These are phyloP conservation scores for Rhinolophus sinicus DNA, from an alignment of 2,113 vertebrate species.

Conservation along the genomic window DNA sequence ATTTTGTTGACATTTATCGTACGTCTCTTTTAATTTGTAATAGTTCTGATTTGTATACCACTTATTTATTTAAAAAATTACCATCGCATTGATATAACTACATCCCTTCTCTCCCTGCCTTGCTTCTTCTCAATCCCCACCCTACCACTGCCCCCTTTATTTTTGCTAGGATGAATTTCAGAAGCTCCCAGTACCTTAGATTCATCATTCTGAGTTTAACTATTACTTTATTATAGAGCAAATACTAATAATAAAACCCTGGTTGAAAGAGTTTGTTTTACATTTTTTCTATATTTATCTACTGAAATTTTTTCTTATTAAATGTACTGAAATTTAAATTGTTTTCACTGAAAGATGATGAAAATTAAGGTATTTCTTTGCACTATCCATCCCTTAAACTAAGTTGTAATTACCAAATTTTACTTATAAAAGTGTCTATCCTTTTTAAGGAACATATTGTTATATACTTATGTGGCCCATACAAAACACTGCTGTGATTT, in stretches of 20 bases:
- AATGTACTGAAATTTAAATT: not conserved
- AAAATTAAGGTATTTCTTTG: not conserved
- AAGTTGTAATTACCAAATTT: not conserved
- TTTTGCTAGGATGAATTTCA: not conserved
- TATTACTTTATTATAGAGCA: not conserved
- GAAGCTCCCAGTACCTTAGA: not conserved
- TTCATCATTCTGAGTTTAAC: not conserved
- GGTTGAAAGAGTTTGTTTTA: not conserved
- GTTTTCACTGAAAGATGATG: not conserved
- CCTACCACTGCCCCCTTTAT: not conserved
- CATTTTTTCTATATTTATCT: not conserved
- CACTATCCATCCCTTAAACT: not conserved
- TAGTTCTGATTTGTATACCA: not conserved
- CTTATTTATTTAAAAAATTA: not conserved
- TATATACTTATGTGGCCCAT: not conserved
- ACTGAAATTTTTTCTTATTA: slow-evolving; percentile 7
- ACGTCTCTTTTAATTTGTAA: not conserved
- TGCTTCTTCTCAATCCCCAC: not conserved
- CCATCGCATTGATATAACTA: not conserved
- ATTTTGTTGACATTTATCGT: not conserved
- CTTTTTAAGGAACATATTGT: slow-evolving; percentile 10
- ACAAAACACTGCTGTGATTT: not conserved
- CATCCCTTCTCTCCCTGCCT: not conserved
- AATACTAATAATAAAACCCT: slow-evolving; percentile 3
- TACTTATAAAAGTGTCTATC: not conserved